These are phyloP conservation scores for Taurulus bubalis DNA, from an alignment of 2,113 vertebrate species.

Conservation along the genomic window DNA sequence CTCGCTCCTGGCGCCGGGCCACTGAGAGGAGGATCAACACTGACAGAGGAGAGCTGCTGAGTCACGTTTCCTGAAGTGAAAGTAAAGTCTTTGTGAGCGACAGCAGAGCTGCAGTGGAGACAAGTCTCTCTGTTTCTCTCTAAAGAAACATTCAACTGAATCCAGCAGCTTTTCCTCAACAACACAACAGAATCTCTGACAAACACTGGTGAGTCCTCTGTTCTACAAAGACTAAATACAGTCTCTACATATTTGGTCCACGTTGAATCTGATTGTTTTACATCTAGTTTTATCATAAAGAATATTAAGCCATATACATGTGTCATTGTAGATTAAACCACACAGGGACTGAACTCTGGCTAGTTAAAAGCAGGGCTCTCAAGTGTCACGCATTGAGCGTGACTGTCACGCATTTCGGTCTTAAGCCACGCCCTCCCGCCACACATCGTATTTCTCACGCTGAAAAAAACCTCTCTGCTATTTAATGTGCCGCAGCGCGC, in stretches of 20 bases:
- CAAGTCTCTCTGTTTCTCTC: not conserved
- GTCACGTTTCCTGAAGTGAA: not conserved
- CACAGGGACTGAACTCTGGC: not conserved
- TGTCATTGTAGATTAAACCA: not conserved
- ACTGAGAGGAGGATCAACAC: not conserved
- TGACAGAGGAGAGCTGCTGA: not conserved
- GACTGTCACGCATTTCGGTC: too few species aligned
- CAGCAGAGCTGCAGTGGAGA: not conserved
- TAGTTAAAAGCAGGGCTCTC: too few species aligned
- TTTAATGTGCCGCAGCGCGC: too few species aligned
- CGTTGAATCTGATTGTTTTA: not conserved
- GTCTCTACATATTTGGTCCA: not conserved
- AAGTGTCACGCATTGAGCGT: too few species aligned
- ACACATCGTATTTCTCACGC: too few species aligned
- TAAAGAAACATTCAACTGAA: constrained; percentile 3
- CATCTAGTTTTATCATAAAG: not conserved
- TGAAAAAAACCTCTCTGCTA: too few species aligned
- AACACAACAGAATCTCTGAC: not conserved
- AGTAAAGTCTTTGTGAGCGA: not conserved
- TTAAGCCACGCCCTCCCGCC: too few species aligned
- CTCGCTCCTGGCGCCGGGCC: not conserved
- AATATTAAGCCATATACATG: not conserved
- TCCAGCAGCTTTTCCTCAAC: not conserved
- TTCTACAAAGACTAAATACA: not conserved
- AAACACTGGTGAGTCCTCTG: constrained; percentile 16